A percentile compares a stretch with the other conserved stretches of the same genome.
phyloP scores from a whole-genome alignment of 2,113 vertebrate species.

The Vimba vimba region DNA sequence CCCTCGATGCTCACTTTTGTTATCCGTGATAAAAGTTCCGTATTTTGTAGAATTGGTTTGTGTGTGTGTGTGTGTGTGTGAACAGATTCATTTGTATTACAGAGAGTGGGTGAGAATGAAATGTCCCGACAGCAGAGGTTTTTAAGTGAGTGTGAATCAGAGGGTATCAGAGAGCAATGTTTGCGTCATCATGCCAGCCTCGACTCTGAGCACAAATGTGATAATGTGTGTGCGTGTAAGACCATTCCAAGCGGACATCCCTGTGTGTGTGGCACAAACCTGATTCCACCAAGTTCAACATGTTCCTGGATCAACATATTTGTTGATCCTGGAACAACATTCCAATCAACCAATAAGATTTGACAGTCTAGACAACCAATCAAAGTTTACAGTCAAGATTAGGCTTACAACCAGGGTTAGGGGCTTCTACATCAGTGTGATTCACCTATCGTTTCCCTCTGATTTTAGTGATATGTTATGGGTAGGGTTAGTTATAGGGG shows the following conservation, averaged over 20 bases:
- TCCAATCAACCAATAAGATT: no score
- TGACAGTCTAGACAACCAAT: no score
- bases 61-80: not conserved
- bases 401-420: no score
- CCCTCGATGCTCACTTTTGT: not conserved
- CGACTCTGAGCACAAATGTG: not conserved
- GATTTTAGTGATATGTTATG: no score
- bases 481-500: no score
- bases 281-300: no score
- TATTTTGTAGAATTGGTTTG: not conserved
- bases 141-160: conserved; percentile 39
- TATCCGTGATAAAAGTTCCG: conserved; percentile 11
- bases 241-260: not conserved
- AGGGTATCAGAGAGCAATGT: conserved; percentile 30
- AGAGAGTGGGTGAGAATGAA: not conserved
- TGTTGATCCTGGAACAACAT: no score
- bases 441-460: no score
- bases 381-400: no score
- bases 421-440: no score
- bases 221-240: not conserved
- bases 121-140: conserved; percentile 30
- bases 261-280: not conserved
- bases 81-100: conserved; percentile 11
- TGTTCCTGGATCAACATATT: no score
- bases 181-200: conserved; percentile 1